Base-by-base conservation (phyloP, 2,113 vertebrate genomes). In the Nanorana parkeri region DNA sequence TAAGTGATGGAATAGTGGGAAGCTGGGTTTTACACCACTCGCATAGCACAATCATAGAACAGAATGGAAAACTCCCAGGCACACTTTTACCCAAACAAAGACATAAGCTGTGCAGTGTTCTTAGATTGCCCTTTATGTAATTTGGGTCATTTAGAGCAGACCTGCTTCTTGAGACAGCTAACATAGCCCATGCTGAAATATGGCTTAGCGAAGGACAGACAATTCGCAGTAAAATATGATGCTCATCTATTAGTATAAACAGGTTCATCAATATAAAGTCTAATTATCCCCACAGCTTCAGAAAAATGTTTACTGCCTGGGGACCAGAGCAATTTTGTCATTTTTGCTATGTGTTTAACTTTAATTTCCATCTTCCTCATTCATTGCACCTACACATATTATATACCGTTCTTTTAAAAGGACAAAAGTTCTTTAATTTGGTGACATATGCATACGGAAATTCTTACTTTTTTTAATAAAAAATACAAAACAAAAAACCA, bases 1-100 rank as follows among this genome's bases (percentile, higher is more conserved):
- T 21, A 61, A 71, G 67, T 63, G 52, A 71, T 80, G 67, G 36
- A n/a, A 36, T 17, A 26, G 29, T 8, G 29, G 55, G 55, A 32
- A 61, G 54, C 5, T 3, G 51, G 20, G 66, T 26, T 51, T 23
- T 24, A 79, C n/a, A 19, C n/a, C 54, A 41, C 51, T 71, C 36
- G 24, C 32, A 71, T 13, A 36, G 66, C 65, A 28, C 56, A 60
- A 11, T 17, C 71, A 60, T 75, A n/a, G 16, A 61, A 58, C 20
- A 23, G 13, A 24, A 36, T 75, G 29, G 55, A 76, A 41, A 60
- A 29, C 28, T 73, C 68, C 54, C 11, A 32, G 55, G 20, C 72
- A 63, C 21, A 26, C 73, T 51, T 24, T 3, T 63, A 76, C 32
- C 58, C 56, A 60, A 56, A 74, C 71, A 58, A 75, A 61, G 28